Evolutionary conservation across 2,888 invertebrate genomes (phyloP).

Genomic region (Siphonodentalium dalli): DNA sequence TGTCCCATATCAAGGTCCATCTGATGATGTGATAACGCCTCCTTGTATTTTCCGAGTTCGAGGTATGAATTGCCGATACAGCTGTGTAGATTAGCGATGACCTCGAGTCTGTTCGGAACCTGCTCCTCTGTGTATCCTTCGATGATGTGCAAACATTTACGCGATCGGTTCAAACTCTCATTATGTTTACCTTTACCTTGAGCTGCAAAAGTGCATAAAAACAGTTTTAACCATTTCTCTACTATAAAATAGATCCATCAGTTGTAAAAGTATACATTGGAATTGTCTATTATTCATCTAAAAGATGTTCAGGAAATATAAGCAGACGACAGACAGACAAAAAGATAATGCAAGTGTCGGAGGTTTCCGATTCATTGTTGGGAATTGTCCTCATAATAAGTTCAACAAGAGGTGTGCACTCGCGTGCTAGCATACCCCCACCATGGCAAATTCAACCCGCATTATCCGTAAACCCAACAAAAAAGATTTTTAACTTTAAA

Average conservation of each 20-base stretch:
- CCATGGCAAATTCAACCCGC: too few relatives aligned
- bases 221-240: background rate
- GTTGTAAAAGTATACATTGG: too few relatives aligned
- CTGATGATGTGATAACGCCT: constrained; percentile 53
- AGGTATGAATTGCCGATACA: constrained; percentile 62
- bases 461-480: too few relatives aligned
- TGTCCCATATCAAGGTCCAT: constrained; percentile 54
- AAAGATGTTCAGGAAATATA: too few relatives aligned
- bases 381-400: too few relatives aligned
- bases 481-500: too few relatives aligned
- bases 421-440: too few relatives aligned
- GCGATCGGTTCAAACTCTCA: constrained; percentile 50
- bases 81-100: constrained; percentile 59
- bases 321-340: too few relatives aligned
- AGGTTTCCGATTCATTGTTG: too few relatives aligned
- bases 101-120: constrained; percentile 51
- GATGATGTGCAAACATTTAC: constrained; percentile 53
- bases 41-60: constrained; percentile 54
- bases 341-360: too few relatives aligned
- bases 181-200: constrained; percentile 54
- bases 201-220: constrained; percentile 36
- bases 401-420: too few relatives aligned
- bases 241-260: background rate
- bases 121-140: constrained; percentile 44
- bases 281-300: too few relatives aligned